Conservation (phyloP, 2,113 vertebrate genomes). For the Marmota monax region DNA sequence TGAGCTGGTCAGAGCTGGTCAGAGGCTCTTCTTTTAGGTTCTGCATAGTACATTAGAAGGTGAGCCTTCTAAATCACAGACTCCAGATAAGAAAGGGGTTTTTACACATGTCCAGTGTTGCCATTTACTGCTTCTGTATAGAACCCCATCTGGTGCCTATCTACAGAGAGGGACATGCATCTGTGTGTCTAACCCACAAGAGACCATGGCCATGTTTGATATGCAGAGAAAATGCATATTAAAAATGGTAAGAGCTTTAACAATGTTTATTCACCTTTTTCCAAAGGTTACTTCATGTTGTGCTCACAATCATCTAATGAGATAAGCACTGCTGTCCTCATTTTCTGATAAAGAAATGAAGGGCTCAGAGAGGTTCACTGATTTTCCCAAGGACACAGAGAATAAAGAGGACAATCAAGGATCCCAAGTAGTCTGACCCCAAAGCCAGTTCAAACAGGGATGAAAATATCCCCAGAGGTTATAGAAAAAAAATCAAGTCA, state of each 20-base stretch:
- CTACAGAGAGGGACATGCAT: accelerated
- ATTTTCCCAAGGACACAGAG: background rate
- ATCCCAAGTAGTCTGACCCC: background rate
- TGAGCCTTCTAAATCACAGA: background rate
- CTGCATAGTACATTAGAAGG: background rate
- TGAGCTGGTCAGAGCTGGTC: background rate
- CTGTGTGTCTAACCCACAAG: background rate
- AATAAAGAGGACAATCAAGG: background rate
- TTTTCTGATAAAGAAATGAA: background rate
- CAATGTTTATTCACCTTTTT: background rate
- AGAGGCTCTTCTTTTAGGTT: background rate
- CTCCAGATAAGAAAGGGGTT: background rate
- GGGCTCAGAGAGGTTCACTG: background rate
- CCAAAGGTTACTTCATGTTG: background rate
- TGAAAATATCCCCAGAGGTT: background rate
- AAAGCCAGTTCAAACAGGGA: background rate
- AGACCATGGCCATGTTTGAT: background rate
- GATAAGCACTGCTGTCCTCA: background rate
- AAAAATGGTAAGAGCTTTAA: background rate
- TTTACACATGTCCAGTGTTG: background rate
- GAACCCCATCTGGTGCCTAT: background rate
- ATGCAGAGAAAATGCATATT: background rate
- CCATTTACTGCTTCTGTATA: background rate
- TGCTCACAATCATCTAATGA: background rate
- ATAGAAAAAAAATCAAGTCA: background rate